These are phyloP conservation scores for Apistogramma diplotaenia DNA, from an alignment of 2,113 vertebrate species.

Conservation along the genomic window DNA sequence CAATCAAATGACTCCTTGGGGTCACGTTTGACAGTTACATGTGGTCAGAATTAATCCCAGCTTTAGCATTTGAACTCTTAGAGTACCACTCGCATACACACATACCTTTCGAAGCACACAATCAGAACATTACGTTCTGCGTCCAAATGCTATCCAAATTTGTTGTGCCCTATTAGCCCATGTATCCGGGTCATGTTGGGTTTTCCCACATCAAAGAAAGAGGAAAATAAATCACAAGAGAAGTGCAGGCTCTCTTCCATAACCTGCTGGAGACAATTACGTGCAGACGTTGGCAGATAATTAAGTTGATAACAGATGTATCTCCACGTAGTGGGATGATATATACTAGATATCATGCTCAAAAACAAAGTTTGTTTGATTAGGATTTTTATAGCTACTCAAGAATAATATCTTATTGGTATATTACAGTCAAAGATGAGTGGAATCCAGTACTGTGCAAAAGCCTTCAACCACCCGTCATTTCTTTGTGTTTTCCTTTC, in stretches of 20 bases:
- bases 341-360: background rate
- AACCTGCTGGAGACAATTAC: conserved; percentile 55
- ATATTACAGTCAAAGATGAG: background rate
- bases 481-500: background rate
- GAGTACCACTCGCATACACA: background rate
- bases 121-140: conserved; percentile 48
- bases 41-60: conserved; percentile 42
- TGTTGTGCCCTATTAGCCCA: conserved; percentile 57
- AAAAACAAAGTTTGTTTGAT: background rate
- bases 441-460: background rate
- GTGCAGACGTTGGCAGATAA: conserved; percentile 58
- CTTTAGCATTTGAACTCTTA: conserved; percentile 19
- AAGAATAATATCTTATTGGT: background rate
- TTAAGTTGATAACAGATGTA: conserved; percentile 45
- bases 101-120: background rate
- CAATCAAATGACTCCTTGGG: background rate
- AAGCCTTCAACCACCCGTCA: background rate
- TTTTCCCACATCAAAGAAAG: conserved; percentile 54
- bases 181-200: conserved; percentile 49
- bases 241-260: conserved; percentile 54
- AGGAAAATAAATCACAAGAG: conserved; percentile 50
- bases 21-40: conserved; percentile 24
- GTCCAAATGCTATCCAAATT: conserved; percentile 58
- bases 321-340: conserved; percentile 1
- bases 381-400: background rate